Evolutionary conservation across 2,113 vertebrate genomes (phyloP), one percentile per base, ranked within the genome.

Genomic region (Hemichromis elongatus): DNA sequence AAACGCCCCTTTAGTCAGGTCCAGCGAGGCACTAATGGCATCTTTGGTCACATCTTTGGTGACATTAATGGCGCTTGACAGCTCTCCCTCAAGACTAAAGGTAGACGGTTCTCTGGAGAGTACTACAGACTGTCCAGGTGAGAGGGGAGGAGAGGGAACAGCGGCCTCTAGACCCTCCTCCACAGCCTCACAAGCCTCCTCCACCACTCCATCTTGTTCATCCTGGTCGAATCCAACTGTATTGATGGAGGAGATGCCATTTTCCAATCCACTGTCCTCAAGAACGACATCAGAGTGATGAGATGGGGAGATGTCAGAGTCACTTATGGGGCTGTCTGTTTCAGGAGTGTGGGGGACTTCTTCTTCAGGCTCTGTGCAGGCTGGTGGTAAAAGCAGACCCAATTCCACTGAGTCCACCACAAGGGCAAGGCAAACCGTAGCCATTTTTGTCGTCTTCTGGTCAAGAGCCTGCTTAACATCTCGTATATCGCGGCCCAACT

Each of bases 31-130:
- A 0, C 96, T 97, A 9, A 99, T 86, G 33, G 98, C 98, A 19
- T 99, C 98, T 94, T 98, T 98, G 0, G 98, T 99, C 83, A 95
- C 97, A 5, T 97, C 98, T 93, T 97, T 99, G 45, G 98, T 99
- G 93, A 97, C 95, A 14, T 93, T 97, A 87, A 99, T 96, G 0
- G 98, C 98, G 52, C 94, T 98, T 5, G 97, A 97, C 87, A 99
- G 90, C 88, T 99, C 98, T 77, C 96, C 97, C 88, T 99, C 98
- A 63, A 98, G 94, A 93, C 96, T 97, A 81, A 98, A 95, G 24
- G 96, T 94, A 93, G 89, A 97, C 1, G 83, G 84, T 16, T 95
- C 93, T 1, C 95, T 89, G 84, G 94, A 95, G 40, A 95, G 73
- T 28, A 5, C 61, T 1, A 90, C 84, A 16, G 91, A 89, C 12